Base-by-base conservation (phyloP, 1,140 invertebrate genomes). In the Habropoda laboriosa region DNA sequence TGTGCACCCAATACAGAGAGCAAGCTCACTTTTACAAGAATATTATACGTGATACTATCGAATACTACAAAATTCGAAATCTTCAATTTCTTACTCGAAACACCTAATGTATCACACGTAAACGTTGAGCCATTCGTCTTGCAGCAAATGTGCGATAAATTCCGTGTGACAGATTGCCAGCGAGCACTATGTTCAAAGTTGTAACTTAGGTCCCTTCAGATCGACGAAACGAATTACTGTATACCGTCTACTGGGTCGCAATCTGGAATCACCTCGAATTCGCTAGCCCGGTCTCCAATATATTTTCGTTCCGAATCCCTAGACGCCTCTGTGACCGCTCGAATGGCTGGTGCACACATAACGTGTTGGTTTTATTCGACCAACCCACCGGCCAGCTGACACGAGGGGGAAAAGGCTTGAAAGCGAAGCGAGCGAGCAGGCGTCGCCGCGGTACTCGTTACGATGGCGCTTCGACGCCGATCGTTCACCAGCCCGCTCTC, bases 311-410 rank as follows among this genome's bases (percentile, higher is more conserved):
- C 53, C 24, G 57, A 47, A 82, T 80, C 61, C 68, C 79, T 61
- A 30, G 76, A 75, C 38, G 60, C 76, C 45, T 64, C 42, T 66
- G 35, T 32, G 49, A 58, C 64, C 79, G 81, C 66, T 79, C 60
- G 75, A 81, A 71, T 49, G 58, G 45, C 38, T 3, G n/a, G n/a
- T 61, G 13, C 49, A n/a, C 21, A n/a, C 13, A 32, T 18, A 89
- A 89, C 87, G 79, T 68, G 86, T 82, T 66, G 82, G 80, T 88
- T 89, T 87, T 86, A 88, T 88, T 88, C 87, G 81, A 66, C 60
- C 80, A 71, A 53, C 45, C 85, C 51, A 68, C 49, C 67, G 72
- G n/a, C 57, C 74, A 85, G 58, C 79, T 81, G 84, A 79, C 79
- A 80, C 71, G 53, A 55, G 30, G 49, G 79, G 47, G n/a, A 18